Conservation (phyloP, 30 jellyfish, hydroid and myxozoan genomes). For the Thelohanellus kitauei region DNA sequence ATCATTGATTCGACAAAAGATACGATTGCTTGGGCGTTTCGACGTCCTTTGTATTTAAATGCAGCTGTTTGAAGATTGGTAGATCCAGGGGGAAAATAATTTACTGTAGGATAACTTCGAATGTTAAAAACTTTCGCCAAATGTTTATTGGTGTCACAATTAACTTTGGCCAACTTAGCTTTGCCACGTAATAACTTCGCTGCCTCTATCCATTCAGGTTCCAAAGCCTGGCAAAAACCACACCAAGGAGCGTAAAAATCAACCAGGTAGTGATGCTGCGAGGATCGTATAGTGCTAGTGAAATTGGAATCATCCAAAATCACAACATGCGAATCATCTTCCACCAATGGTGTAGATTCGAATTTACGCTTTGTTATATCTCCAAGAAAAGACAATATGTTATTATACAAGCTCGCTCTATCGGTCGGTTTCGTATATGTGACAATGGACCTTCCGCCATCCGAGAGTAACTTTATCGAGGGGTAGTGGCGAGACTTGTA, state of each 20-base stretch:
- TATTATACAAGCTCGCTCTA: too few species aligned
- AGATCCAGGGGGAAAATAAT: slow-evolving; percentile 16
- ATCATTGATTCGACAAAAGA: slow-evolving; percentile 25
- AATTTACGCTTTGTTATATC: too few species aligned
- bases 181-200: slow-evolving; percentile 52
- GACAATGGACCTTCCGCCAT: too few species aligned
- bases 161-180: slow-evolving; percentile 40
- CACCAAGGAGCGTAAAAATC: slow-evolving; percentile 95
- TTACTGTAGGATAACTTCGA: neutral
- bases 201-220: slow-evolving; percentile 74
- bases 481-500: too few species aligned
- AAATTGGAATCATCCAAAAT: slow-evolving; percentile 34
- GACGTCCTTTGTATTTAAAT: slow-evolving; percentile 39
- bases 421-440: too few species aligned
- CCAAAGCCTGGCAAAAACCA: slow-evolving; percentile 57
- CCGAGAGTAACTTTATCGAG: too few species aligned
- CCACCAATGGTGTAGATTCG: too few species aligned
- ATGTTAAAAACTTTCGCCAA: slow-evolving; percentile 14
- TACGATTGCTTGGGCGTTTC: slow-evolving; percentile 40
- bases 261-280: slow-evolving; percentile 43
- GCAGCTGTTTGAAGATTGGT: slow-evolving; percentile 20
- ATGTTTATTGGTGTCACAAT: slow-evolving; percentile 33
- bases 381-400: too few species aligned
- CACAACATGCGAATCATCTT: too few species aligned
- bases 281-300: slow-evolving; percentile 25